A percentile compares a stretch with the other conserved stretches of the same genome.
These are phyloP conservation scores for Mallotus villosus DNA, from an alignment of 2,797 vertebrate genomes.

Conservation along the genomic window DNA sequence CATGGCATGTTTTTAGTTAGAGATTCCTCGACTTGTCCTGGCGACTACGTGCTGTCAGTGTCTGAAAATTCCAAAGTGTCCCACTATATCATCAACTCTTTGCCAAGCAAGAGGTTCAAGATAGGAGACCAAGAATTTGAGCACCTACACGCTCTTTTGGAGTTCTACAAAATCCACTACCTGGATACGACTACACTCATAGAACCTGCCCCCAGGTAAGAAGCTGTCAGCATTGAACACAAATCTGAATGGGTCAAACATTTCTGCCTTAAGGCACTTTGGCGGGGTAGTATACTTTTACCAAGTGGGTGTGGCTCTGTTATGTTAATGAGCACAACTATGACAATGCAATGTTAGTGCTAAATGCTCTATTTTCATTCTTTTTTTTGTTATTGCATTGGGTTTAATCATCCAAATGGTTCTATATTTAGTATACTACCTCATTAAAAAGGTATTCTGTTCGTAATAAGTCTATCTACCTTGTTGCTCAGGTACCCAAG, in stretches of 20 bases:
- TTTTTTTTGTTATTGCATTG: not conserved
- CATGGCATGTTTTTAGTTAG: conserved; percentile 95
- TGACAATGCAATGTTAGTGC: too few species aligned
- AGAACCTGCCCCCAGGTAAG: conserved; percentile 92
- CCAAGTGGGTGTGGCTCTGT: not conserved
- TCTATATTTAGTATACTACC: too few species aligned
- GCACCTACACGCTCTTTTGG: conserved; percentile 89
- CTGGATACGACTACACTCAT: conserved; percentile 98
- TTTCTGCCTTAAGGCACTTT: not conserved
- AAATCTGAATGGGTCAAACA: not conserved
- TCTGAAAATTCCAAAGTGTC: conserved; percentile 97
- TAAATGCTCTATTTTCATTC: not conserved
- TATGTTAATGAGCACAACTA: not conserved
- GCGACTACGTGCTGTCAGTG: conserved; percentile 96
- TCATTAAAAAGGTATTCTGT: not conserved
- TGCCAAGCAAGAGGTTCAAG: conserved; percentile 94
- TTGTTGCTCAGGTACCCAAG: conserved; percentile 80
- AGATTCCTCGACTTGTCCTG: conserved; percentile 96
- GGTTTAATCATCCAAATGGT: not conserved
- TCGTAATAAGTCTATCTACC: not conserved
- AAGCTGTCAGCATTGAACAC: not conserved
- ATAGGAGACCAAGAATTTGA: conserved; percentile 98
- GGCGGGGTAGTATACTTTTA: not conserved
- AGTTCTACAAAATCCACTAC: conserved; percentile 99
- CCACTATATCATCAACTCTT: conserved; percentile 98